Base-by-base conservation (phyloP, 1,140 invertebrate species). In the Drosophila watanabei region DNA sequence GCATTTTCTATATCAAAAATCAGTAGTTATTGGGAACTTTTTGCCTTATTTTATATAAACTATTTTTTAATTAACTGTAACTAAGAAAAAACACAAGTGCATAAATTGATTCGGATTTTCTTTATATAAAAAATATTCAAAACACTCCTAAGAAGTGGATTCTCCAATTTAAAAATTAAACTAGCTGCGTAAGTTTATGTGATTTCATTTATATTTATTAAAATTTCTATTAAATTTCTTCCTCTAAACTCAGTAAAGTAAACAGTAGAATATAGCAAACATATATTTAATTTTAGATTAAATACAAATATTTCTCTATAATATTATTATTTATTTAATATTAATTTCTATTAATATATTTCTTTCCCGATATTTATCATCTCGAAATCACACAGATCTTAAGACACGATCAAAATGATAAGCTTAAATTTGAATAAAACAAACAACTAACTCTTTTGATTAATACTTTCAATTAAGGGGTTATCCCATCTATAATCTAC, bases 391-490 rank as follows among this genome's bases (percentile, higher is more conserved):
- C 28, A n/a, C 24, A 24, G n/a, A 32, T 20, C 33, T 0, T 16
- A n/a, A n/a, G n/a, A n/a, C n/a, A n/a, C n/a, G n/a, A n/a, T n/a
- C n/a, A n/a, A n/a, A n/a, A n/a, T n/a, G n/a, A n/a, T n/a, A n/a
- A 65, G 32, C 62, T 5, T 6, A 41, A 51, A 68, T 69, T 51
- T 51, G 14, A 41, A 14, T 37, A 48, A 35, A 16, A 8, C n/a
- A 32, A 41, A 20, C 32, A 16, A 10, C 33, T n/a, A 8, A 13
- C 14, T 10, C 2, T 5, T 68, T n/a, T 69, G 62, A 69, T 68
- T 33, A 65, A 65, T 65, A 33, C 13, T 65, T 33, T 65, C 57
- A 65, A 65, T 28, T 45, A 39, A 33, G n/a, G 33, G 52, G 30
- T 43, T 45, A 33, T 62, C 59, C 20, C 39, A 45, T 45, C 43